Conservation (phyloP, 2,113 vertebrate species). For the Atlantisia rogersi region DNA sequence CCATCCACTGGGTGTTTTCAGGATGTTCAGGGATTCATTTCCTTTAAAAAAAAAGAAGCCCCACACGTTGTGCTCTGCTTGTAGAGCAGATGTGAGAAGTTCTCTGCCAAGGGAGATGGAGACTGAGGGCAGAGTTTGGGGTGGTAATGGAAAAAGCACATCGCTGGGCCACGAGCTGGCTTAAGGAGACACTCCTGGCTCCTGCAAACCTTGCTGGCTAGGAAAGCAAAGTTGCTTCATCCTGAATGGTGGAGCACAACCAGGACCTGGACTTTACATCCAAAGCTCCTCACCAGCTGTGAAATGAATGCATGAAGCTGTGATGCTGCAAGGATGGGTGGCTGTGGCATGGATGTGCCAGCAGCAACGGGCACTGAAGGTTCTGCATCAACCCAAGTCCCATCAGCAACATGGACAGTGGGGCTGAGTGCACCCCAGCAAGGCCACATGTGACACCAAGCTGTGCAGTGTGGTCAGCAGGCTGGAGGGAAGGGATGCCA, state of each 20-base stretch:
- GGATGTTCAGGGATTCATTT: not conserved
- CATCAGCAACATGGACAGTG: not conserved
- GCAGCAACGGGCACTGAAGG: not conserved
- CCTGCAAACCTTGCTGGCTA: not conserved
- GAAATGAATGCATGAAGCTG: not conserved
- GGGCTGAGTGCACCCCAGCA: too few species aligned
- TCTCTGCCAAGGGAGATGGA: not conserved
- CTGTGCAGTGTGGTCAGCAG: too few species aligned
- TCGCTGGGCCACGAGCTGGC: not conserved
- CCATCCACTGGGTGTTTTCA: rapidly evolving
- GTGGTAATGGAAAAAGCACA: slow-evolving; percentile 26
- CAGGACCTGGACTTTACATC: not conserved
- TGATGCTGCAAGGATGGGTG: not conserved
- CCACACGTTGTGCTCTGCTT: not conserved
- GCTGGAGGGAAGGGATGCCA: too few species aligned
- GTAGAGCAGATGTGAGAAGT: not conserved
- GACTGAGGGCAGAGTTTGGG: not conserved
- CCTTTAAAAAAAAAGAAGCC: not conserved
- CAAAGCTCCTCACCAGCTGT: not conserved
- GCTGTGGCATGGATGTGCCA: rapidly evolving
- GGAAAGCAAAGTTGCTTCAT: slow-evolving; percentile 23
- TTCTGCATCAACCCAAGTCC: rapidly evolving
- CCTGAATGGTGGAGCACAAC: not conserved
- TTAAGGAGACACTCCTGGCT: slow-evolving; percentile 8
- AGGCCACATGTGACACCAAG: too few species aligned